These are phyloP conservation scores for Siniperca undulata DNA, from an alignment of 2,797 vertebrate genomes.

Conservation along the genomic window DNA sequence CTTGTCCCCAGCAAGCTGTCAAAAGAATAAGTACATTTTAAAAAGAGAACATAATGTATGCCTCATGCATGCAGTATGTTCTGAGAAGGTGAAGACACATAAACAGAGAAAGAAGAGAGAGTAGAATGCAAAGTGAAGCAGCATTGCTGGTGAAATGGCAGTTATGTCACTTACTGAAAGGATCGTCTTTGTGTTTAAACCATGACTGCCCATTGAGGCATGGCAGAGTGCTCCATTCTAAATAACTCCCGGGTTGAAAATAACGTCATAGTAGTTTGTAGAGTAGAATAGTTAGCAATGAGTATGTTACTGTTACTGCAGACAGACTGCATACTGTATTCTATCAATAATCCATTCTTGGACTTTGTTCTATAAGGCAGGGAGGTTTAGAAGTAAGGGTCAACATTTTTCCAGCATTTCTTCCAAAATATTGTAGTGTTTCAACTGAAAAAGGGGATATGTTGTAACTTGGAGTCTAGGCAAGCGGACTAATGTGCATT, in stretches of 20 bases:
- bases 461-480: not conserved
- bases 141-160: constrained; percentile 21
- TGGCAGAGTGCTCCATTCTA: constrained; percentile 40
- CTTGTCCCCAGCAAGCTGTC: constrained; percentile 40
- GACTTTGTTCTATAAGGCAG: not conserved
- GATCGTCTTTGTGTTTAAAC: constrained; percentile 57
- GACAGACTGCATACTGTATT: constrained; percentile 20
- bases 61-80: not conserved
- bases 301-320: constrained; percentile 9
- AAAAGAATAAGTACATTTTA: constrained; percentile 29
- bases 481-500: not conserved
- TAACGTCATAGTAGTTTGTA: constrained; percentile 23
- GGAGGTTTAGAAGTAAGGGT: not conserved
- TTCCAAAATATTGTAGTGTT: not conserved
- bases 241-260: constrained; percentile 25
- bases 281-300: constrained; percentile 19
- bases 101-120: constrained; percentile 12
- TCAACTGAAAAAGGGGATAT: not conserved
- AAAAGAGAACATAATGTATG: not conserved
- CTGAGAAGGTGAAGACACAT: not conserved
- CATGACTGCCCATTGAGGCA: constrained; percentile 43
- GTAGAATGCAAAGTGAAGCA: constrained; percentile 20
- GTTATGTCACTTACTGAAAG: constrained; percentile 55
- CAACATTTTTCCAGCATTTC: not conserved
- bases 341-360: not conserved